phyloP scores from a whole-genome alignment of 2,113 vertebrate genomes.

The Tamias sibiricus region DNA sequence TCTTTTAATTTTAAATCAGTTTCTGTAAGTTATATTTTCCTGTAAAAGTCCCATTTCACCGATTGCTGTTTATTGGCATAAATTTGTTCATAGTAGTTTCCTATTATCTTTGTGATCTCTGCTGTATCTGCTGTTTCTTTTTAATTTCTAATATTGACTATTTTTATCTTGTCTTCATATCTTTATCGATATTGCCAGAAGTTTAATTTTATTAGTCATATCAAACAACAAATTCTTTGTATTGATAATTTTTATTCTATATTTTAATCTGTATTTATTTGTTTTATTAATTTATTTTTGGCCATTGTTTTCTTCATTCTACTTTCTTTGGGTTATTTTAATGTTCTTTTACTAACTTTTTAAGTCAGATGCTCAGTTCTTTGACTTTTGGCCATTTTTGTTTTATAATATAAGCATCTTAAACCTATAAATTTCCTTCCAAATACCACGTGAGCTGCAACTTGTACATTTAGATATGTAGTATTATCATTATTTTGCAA shows the following conservation, averaged over 20 bases:
- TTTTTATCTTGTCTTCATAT: background rate
- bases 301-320: background rate
- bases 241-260: background rate
- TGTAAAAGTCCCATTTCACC: background rate
- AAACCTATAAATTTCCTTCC: background rate
- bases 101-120: background rate
- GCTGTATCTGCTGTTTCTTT: background rate
- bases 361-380: background rate
- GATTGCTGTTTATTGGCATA: background rate
- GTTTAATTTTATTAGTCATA: constrained; percentile 25
- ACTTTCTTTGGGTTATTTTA: background rate
- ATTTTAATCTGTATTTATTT: background rate
- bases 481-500: background rate
- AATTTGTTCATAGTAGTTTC: background rate
- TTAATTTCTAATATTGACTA: background rate
- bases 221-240: background rate
- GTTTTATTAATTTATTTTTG: constrained; percentile 21
- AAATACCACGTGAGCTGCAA: background rate
- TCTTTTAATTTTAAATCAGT: background rate
- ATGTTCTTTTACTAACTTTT: background rate
- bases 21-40: background rate
- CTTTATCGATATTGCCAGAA: background rate
- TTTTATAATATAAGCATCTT: background rate
- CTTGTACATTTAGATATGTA: background rate
- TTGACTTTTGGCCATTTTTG: constrained; percentile 33